phyloP scores from a whole-genome alignment of 1,140 invertebrate species.

The Leucophenga varia region DNA sequence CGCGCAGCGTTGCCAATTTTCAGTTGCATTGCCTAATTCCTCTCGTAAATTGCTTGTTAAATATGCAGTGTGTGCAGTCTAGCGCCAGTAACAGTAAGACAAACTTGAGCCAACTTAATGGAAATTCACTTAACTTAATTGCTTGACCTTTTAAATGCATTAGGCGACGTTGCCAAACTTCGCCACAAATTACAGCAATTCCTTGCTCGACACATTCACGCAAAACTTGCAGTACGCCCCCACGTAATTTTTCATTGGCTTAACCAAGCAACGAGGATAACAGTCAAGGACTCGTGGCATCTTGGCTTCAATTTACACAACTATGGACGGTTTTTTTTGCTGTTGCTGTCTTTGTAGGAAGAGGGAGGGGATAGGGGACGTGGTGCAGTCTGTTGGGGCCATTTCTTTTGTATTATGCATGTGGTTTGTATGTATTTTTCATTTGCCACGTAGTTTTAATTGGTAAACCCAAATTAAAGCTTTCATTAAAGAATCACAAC shows the following conservation, averaged over 20 bases:
- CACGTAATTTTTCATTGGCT: conserved; percentile 20
- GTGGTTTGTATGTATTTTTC: conserved; percentile 37
- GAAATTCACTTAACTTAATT: conserved; percentile 31
- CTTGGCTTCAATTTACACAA: conserved; percentile 22
- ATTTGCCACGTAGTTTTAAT: conserved; percentile 53
- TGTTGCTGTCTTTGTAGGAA: not conserved
- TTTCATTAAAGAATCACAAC: conserved; percentile 53
- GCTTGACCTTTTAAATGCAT: conserved; percentile 22
- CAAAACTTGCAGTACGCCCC: conserved; percentile 12
- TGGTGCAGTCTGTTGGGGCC: no score
- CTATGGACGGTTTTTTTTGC: not conserved
- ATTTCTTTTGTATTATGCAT: conserved; percentile 18
- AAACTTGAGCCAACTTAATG: conserved; percentile 9
- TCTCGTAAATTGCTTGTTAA: no score
- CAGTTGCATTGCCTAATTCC: no score
- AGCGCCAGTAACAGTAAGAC: not conserved
- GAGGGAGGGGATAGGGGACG: no score
- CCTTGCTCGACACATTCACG: conserved; percentile 8
- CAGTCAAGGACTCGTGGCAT: conserved; percentile 7
- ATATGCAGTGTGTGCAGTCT: conserved; percentile 1
- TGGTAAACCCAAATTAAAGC: conserved; percentile 53
- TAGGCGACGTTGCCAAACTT: conserved; percentile 37
- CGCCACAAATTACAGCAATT: conserved; percentile 11
- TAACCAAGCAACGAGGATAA: not conserved
- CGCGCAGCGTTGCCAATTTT: no score